Evolutionary conservation across 2,797 vertebrate species (phyloP).

Genomic region (Siniperca undulata): DNA sequence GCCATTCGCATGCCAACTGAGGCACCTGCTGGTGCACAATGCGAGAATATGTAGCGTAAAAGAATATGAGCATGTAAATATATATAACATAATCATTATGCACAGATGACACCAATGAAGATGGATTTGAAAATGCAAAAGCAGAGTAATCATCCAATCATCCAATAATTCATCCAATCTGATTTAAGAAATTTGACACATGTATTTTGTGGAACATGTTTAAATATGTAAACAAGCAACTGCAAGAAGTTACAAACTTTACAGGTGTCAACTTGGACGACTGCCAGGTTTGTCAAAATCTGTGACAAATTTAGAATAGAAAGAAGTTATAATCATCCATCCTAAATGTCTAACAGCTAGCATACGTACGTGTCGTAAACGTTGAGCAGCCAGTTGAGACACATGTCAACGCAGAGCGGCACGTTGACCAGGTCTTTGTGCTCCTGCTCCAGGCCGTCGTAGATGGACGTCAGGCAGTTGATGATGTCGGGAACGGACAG

Average conservation of each 20-base stretch:
- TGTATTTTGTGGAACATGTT: background rate
- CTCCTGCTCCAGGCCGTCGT: conserved; percentile 94
- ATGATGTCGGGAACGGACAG: conserved; percentile 94
- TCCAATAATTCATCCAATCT: background rate
- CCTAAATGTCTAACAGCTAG: background rate
- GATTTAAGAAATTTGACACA: background rate
- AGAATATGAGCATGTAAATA: background rate
- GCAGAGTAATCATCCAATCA: background rate
- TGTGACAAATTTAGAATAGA: conserved; percentile 12
- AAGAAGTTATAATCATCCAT: background rate
- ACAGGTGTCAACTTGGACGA: background rate
- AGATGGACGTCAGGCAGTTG: conserved; percentile 94
- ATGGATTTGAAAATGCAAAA: conserved; percentile 6
- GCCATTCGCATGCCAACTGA: background rate
- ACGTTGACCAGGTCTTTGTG: conserved; percentile 96
- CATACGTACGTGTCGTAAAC: conserved; percentile 95
- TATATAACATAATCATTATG: conserved; percentile 2
- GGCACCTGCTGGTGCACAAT: background rate
- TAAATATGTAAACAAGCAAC: conserved; percentile 13
- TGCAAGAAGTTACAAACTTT: background rate
- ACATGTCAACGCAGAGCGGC: conserved; percentile 97
- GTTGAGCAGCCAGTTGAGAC: conserved; percentile 98
- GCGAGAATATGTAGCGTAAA: background rate
- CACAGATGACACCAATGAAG: background rate
- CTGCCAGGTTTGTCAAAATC: background rate